Conservation (phyloP, 2,113 vertebrate genomes). For the Neolamprologus longior region DNA sequence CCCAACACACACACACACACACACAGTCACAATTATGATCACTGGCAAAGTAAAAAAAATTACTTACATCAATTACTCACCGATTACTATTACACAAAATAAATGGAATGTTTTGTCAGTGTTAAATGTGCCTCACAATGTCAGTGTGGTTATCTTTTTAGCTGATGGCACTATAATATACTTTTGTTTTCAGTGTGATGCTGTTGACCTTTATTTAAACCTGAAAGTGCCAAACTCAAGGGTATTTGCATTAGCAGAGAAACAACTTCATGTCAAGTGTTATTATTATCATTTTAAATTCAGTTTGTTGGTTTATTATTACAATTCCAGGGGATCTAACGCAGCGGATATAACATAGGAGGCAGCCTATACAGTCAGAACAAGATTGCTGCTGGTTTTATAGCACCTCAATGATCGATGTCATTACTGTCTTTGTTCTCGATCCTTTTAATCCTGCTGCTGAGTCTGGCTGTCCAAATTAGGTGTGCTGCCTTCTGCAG, state of each 20-base stretch:
- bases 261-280: background rate
- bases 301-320: background rate
- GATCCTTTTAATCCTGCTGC: slow-evolving; percentile 26
- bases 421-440: slow-evolving; percentile 39
- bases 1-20: background rate
- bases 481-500: background rate
- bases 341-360: background rate
- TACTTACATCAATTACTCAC: background rate
- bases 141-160: background rate
- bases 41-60: background rate
- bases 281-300: slow-evolving; percentile 3
- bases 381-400: background rate
- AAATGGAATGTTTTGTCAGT: background rate
- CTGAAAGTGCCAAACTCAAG: background rate
- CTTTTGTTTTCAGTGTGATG: background rate
- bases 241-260: background rate
- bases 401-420: slow-evolving; percentile 18
- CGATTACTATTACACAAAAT: slow-evolving; percentile 17
- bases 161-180: background rate
- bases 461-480: slow-evolving; percentile 23
- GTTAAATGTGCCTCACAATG: background rate
- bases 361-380: background rate
- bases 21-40: background rate
- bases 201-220: slow-evolving; percentile 19
- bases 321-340: background rate